Evolutionary conservation across 1,140 invertebrate species (phyloP), one percentile per base, ranked within the genome.

Genomic region (Drosophila sucinea): DNA sequence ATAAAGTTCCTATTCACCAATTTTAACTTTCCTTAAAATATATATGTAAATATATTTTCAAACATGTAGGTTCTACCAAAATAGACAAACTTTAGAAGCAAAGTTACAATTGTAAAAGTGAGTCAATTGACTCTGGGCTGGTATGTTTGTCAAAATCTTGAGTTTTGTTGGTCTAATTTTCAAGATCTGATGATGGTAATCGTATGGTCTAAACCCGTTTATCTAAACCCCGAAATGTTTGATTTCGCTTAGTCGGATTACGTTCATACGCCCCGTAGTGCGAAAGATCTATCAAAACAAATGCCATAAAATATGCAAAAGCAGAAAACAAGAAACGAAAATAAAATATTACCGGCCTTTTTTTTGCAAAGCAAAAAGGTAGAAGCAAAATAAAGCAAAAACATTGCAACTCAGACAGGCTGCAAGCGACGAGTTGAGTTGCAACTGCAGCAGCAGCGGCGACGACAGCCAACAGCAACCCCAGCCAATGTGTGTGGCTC

Each of bases 401-500:
- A 41, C 32, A 47, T 4, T 72, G 83, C 73, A 76, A 86, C 81
- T 67, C 67, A 41, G 64, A 77, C 74, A 77, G 44, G 70, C 64
- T 77, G 56, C 8, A 47, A 27, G 61, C 51, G n/a, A 63, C 51
- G n/a, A 63, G 10, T 23, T 30, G 41, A 30, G 33, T 41, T 41
- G 40, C 44, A 51, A 44, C 8, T 62, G 47, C 40, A 75, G 66
- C 67, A 44, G 23, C 62, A 67, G 47, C 63, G 56, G 58, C 66
- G 66, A 85, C 62, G 56, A 66, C 70, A 81, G 77, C 78, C 58
- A 69, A 67, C 60, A 70, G 41, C 62, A 77, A 62, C 27, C 73
- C 69, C 82, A 86, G 83, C 83, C 83, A 87, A 87, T 87, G 83
- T 87, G 83, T 87, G 70, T 87, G 83, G 23, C 25, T 25, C 44